Evolutionary conservation across 2,888 invertebrate genomes (phyloP).

Genomic region (Phymatocera aterrima): DNA sequence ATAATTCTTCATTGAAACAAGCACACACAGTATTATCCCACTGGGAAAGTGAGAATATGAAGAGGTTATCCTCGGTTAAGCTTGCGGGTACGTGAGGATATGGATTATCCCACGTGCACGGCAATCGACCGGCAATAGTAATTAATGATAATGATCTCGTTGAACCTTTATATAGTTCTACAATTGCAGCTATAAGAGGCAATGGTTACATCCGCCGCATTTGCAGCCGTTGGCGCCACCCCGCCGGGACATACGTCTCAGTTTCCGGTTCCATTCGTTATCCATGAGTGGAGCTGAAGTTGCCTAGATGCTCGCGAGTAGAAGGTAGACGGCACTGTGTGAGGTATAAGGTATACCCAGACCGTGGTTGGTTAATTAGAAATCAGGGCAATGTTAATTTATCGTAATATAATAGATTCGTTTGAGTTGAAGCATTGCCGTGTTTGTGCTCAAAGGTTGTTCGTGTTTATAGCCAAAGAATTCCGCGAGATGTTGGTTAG

Average conservation of each 20-base stretch:
- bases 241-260: constrained; percentile 39
- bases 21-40: too few species aligned
- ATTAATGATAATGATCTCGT: constrained; percentile 13
- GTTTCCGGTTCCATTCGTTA: constrained; percentile 42
- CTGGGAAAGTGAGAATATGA: too few species aligned
- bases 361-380: constrained; percentile 1
- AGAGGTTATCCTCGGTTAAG: too few species aligned
- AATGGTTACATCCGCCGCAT: constrained; percentile 28
- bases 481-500: neutral
- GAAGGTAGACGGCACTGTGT: neutral
- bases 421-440: neutral
- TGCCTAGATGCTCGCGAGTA: neutral
- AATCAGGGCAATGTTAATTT: constrained; percentile 7
- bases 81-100: neutral
- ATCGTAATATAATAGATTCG: constrained; percentile 19
- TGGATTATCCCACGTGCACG: neutral
- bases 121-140: constrained; percentile 5
- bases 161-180: neutral
- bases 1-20: too few species aligned
- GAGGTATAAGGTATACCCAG: neutral
- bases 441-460: constrained; percentile 1
- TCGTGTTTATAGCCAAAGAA: neutral
- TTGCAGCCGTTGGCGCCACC: constrained; percentile 40
- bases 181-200: constrained; percentile 28
- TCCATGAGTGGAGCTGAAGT: constrained; percentile 32